These are phyloP conservation scores for Halichoeres trimaculatus DNA, from an alignment of 2,113 vertebrate species.

Conservation along the genomic window DNA sequence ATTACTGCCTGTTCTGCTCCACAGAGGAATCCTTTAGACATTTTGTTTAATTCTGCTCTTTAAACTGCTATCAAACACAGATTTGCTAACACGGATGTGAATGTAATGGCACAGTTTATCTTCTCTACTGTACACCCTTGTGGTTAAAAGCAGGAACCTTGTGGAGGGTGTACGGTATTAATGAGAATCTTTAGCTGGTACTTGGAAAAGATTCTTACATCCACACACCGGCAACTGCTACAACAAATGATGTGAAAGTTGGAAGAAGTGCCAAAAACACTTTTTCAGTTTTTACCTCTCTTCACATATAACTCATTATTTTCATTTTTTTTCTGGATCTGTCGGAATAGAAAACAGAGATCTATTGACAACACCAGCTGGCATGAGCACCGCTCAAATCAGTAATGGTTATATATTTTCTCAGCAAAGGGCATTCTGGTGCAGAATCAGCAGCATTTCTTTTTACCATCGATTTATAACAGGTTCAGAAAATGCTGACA, in stretches of 20 bases:
- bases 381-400: too few relatives aligned
- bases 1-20: conserved; percentile 10
- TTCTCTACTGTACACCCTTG: neutral
- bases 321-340: too few relatives aligned
- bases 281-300: neutral
- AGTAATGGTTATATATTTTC: too few relatives aligned
- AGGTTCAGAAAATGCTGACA: too few relatives aligned
- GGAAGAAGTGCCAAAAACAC: neutral
- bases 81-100: neutral
- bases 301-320: too few relatives aligned
- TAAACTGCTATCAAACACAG: neutral
- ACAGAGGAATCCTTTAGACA: neutral
- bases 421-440: too few relatives aligned
- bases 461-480: too few relatives aligned
- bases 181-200: neutral
- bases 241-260: neutral
- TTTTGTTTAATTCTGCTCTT: neutral
- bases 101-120: neutral
- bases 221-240: neutral
- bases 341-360: too few relatives aligned
- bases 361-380: too few relatives aligned
- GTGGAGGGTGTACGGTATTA: neutral
- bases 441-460: too few relatives aligned
- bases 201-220: neutral
- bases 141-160: neutral